phyloP scores from a whole-genome alignment of 2,888 invertebrate genomes.

The Malacosoma neustria region DNA sequence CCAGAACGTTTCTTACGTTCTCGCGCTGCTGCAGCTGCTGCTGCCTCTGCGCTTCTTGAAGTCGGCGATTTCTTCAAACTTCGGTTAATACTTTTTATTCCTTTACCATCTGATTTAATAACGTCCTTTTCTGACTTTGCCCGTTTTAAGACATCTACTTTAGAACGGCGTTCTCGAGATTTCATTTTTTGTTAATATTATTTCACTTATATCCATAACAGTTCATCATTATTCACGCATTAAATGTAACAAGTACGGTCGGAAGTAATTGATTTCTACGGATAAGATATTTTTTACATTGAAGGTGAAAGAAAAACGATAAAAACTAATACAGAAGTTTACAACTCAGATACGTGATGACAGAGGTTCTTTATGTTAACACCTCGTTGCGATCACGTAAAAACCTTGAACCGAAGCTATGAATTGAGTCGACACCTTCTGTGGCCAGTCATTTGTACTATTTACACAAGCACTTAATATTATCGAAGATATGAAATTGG shows the following conservation, averaged over 20 bases:
- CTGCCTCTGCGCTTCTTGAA: conserved; percentile 8
- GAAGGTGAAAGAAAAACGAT: conserved; percentile 53
- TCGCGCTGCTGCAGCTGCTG: conserved; percentile 22
- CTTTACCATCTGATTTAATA: conserved; percentile 23
- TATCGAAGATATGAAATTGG: conserved; percentile 1
- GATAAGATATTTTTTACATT: conserved; percentile 60
- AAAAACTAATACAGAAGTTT: conserved; percentile 51
- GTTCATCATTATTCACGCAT: conserved; percentile 13
- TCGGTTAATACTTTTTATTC: conserved; percentile 24
- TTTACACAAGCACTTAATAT: conserved; percentile 38
- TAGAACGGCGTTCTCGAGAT: conserved; percentile 41
- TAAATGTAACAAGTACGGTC: conserved; percentile 21
- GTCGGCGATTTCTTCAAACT: conserved; percentile 19
- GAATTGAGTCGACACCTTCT: conserved; percentile 9
- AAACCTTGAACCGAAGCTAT: conserved; percentile 43
- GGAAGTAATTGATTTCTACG: conserved; percentile 29
- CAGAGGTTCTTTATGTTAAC: conserved; percentile 50
- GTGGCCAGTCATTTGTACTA: conserved; percentile 24
- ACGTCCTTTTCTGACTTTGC: conserved; percentile 22
- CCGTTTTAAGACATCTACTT: conserved; percentile 27
- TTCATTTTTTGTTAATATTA: conserved; percentile 40
- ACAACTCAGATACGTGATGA: conserved; percentile 45
- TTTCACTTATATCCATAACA: conserved; percentile 16
- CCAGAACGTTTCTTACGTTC: conserved; percentile 52
- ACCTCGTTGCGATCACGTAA: conserved; percentile 49